Base-by-base conservation (phyloP, 2,113 vertebrate genomes). In the Parotia lawesii region DNA sequence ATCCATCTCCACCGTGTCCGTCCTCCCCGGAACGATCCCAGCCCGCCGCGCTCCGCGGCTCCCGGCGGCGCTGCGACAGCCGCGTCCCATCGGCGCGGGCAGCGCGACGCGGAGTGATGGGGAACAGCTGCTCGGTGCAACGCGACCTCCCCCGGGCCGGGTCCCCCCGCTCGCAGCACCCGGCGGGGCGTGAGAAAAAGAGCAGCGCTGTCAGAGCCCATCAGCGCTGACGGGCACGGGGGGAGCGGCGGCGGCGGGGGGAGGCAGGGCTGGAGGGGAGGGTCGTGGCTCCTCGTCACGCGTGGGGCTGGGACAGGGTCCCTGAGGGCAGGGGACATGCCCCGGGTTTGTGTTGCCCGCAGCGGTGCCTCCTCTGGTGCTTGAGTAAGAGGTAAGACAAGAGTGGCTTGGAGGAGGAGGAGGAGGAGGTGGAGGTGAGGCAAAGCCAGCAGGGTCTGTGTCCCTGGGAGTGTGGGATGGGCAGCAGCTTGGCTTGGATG, bases 121-220 rank as follows among this genome's bases (percentile, higher is more conserved):
- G 95, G 94, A 97, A 78, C 97, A 97, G 81, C 93, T 97, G 96
- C 92, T 97, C 47, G 0, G 23, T 64, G 85, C 91, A 28, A 29
- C 37, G 51, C 91, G 13, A n/a, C 70, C 80, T 47, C 3, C 6
- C 11, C 7, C 10, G 44, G 71, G 74, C 69, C 69, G 57, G 79
- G 61, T 45, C 7, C 67, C 85, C 90, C 51, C 4, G 56, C 91
- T 50, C 27, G 22, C 94, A 70, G 85, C 87, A 38, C 76, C 90
- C 62, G 40, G 40, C 16, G 51, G 97, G 98, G 95, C 86, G 97
- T 96, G 97, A 98, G 98, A 97, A 94, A 98, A 98, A 98, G 97
- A 97, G 97, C 97, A 97, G 96, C 80, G 88, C 98, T 98, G 98
- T 98, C 98, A 98, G 95, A 94, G 90, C 58, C 57, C 96, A 98